Percentiles rank a stretch among this genome's conserved stretches.
These are phyloP conservation scores for Passer montanus DNA, from an alignment of 2,113 vertebrate species.

Conservation along the genomic window DNA sequence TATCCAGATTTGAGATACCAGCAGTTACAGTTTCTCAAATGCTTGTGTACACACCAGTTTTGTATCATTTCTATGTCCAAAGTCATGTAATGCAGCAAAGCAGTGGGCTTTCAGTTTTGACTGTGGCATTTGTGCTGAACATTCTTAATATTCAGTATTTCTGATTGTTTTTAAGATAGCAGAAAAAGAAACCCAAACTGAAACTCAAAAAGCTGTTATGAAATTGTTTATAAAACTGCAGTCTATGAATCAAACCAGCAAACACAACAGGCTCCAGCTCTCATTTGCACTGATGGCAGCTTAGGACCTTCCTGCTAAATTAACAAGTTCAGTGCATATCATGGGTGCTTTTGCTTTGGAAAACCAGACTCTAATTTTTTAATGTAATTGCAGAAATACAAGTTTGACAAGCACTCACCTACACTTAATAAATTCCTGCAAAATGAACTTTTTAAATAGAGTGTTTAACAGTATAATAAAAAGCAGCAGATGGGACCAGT, in stretches of 20 bases:
- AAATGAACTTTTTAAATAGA: background rate
- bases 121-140: background rate
- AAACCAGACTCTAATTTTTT: background rate
- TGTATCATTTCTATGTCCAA: background rate
- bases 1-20: background rate
- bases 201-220: background rate
- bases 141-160: background rate
- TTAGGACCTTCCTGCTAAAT: background rate
- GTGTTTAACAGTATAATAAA: background rate
- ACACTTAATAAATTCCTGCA: background rate
- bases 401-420: background rate
- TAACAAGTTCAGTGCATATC: background rate
- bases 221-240: background rate
- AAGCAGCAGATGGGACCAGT: background rate
- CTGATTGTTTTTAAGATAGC: background rate
- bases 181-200: background rate
- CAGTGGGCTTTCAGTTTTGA: background rate
- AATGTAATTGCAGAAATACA: background rate
- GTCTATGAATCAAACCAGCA: background rate
- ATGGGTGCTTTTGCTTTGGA: background rate
- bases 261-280: background rate
- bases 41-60: background rate
- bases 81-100: background rate
- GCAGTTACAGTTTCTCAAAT: background rate
- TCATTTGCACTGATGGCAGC: background rate